These are phyloP conservation scores for Alloplasta piceator DNA, from an alignment of 2,888 invertebrate species.

Conservation along the genomic window DNA sequence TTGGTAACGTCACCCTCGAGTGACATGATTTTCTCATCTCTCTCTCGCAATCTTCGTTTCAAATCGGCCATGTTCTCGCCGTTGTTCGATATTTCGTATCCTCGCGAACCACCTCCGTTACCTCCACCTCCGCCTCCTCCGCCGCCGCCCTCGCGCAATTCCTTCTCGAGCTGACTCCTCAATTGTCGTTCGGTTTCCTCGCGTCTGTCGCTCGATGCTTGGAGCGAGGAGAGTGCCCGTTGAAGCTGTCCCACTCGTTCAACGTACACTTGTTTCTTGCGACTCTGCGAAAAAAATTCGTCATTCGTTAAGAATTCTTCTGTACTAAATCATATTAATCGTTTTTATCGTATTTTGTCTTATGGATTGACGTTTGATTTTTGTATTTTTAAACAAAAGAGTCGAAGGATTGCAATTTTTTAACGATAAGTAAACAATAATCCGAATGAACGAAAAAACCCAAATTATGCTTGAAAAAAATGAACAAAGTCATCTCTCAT, in stretches of 20 bases:
- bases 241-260: conserved; percentile 94
- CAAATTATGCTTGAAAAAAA: too few species aligned
- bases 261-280: conserved; percentile 93
- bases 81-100: conserved; percentile 82
- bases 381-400: too few species aligned
- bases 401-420: too few species aligned
- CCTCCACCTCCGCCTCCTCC: conserved; percentile 82
- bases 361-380: too few species aligned
- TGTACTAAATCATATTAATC: too few species aligned
- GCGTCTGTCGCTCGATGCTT: conserved; percentile 92
- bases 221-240: conserved; percentile 91
- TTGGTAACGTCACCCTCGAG: conserved; percentile 92
- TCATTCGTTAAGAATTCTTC: too few species aligned
- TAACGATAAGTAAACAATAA: too few species aligned
- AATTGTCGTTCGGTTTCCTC: conserved; percentile 94
- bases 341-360: too few species aligned
- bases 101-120: conserved; percentile 75
- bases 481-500: too few species aligned
- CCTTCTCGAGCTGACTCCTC: conserved; percentile 92
- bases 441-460: too few species aligned
- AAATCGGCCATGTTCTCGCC: conserved; percentile 86
- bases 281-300: conserved; percentile 85
- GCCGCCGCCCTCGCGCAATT: conserved; percentile 86
- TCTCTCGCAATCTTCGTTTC: conserved; percentile 87
- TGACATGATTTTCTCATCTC: conserved; percentile 89